phyloP scores from a whole-genome alignment of 1,140 invertebrate genomes.

The Plodia interpunctella region DNA sequence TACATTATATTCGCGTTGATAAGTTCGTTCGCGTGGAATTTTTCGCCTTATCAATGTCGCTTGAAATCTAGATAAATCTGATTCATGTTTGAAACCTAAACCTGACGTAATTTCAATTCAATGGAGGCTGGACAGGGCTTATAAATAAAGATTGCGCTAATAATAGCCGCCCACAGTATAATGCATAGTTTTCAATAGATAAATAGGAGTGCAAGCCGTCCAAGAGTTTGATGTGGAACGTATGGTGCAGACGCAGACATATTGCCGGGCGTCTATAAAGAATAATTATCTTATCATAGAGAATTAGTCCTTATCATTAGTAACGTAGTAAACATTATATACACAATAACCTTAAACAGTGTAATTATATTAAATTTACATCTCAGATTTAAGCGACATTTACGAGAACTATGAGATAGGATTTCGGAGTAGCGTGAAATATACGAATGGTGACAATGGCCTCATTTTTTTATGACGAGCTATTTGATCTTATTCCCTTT shows the following conservation, averaged over 20 bases:
- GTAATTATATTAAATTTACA: not conserved
- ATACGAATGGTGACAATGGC: too few relatives aligned
- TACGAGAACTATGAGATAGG: too few relatives aligned
- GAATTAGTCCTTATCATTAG: slow-evolving; percentile 6
- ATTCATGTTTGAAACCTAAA: not conserved
- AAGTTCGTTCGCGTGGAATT: not conserved
- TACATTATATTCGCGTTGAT: not conserved
- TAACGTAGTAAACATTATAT: not conserved
- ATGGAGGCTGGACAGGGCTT: slow-evolving; percentile 2
- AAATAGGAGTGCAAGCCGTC: slow-evolving; percentile 18
- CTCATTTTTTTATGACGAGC: too few relatives aligned
- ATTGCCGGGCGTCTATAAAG: not conserved
- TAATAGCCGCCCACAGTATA: slow-evolving; percentile 27
- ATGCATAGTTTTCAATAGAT: slow-evolving; percentile 29
- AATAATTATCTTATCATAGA: not conserved
- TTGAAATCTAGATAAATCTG: not conserved
- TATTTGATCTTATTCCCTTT: too few relatives aligned
- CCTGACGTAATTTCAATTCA: slow-evolving; percentile 3
- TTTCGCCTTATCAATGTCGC: not conserved
- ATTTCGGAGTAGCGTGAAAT: too few relatives aligned
- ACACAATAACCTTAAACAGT: not conserved
- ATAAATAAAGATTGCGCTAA: slow-evolving; percentile 20
- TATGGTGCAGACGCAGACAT: slow-evolving; percentile 15
- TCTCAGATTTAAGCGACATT: too few relatives aligned
- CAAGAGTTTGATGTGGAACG: slow-evolving; percentile 15